These are phyloP conservation scores for Heliocidaris erythrogramma DNA, from an alignment of 35 echinoderm and acorn worm species.

Conservation along the genomic window DNA sequence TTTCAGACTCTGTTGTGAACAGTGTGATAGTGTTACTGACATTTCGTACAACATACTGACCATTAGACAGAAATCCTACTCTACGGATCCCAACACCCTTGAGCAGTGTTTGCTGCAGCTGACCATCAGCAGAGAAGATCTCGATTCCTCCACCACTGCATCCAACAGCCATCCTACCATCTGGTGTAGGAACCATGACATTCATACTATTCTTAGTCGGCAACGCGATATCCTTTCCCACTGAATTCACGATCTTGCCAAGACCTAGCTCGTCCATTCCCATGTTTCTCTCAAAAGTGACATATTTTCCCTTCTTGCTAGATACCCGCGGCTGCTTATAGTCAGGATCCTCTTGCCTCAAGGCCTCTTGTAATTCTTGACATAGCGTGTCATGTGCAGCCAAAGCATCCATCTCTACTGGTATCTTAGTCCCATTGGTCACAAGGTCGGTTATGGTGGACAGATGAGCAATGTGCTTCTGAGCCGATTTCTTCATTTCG, in stretches of 20 bases:
- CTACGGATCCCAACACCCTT: neutral
- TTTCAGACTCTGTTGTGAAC: neutral
- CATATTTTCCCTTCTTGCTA: neutral
- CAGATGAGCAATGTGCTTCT: neutral
- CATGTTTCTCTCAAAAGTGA: neutral
- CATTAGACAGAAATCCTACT: neutral
- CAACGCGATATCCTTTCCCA: no score
- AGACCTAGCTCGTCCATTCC: no score
- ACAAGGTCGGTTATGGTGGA: neutral
- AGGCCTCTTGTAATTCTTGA: neutral
- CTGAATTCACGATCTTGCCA: no score
- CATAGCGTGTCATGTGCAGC: slow-evolving; percentile 11
- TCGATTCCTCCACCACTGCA: no score
- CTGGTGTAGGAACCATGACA: no score
- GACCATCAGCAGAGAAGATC: neutral
- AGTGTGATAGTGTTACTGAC: neutral
- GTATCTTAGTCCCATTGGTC: neutral
- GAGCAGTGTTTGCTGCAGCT: neutral
- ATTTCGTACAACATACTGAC: neutral
- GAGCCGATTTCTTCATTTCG: neutral
- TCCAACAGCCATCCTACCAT: no score
- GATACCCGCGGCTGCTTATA: neutral
- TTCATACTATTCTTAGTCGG: no score
- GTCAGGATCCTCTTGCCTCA: neutral
- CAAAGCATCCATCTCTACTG: neutral